Evolutionary conservation across 2,888 invertebrate species (phyloP).

Genomic region (Stegophylla sp.): DNA sequence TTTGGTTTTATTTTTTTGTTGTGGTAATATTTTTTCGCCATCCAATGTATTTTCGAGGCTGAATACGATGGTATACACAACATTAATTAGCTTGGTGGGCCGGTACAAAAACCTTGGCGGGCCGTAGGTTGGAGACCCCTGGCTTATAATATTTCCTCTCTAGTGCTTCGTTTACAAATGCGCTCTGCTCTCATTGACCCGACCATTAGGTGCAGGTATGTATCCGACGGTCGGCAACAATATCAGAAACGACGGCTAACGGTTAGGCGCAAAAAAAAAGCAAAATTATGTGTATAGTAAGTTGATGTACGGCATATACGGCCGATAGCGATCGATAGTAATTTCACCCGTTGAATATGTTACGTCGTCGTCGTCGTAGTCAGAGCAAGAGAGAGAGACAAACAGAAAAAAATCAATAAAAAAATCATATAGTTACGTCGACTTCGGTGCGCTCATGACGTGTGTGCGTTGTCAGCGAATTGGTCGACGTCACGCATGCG

Average conservation of each 20-base stretch:
- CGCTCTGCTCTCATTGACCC: not conserved
- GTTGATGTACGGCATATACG: too few species aligned
- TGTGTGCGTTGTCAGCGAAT: conserved; percentile 27
- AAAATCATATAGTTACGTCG: conserved; percentile 1
- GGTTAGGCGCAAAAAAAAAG: conserved; percentile 29
- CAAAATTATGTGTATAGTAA: too few species aligned
- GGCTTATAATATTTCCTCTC: not conserved
- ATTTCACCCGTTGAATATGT: conserved; percentile 46
- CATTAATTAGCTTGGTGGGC: too few species aligned
- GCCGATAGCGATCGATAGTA: conserved; percentile 32
- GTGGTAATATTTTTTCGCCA: too few species aligned
- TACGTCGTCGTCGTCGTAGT: not conserved
- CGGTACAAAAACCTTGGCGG: too few species aligned
- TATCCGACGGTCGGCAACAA: not conserved
- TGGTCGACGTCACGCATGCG: conserved; percentile 40
- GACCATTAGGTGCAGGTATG: conserved; percentile 36
- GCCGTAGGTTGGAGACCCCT: too few species aligned
- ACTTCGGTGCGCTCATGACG: conserved; percentile 23
- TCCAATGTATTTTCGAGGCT: too few species aligned
- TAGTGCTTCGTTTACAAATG: not conserved
- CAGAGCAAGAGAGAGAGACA: not conserved
- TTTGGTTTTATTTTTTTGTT: too few species aligned
- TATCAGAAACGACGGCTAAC: conserved; percentile 25
- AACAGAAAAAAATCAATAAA: not conserved
- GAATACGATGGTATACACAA: too few species aligned